Evolutionary conservation across 2,797 vertebrate genomes (phyloP), one percentile per base, ranked within the genome.

Genomic region (Myoxocephalus aenaeus): DNA sequence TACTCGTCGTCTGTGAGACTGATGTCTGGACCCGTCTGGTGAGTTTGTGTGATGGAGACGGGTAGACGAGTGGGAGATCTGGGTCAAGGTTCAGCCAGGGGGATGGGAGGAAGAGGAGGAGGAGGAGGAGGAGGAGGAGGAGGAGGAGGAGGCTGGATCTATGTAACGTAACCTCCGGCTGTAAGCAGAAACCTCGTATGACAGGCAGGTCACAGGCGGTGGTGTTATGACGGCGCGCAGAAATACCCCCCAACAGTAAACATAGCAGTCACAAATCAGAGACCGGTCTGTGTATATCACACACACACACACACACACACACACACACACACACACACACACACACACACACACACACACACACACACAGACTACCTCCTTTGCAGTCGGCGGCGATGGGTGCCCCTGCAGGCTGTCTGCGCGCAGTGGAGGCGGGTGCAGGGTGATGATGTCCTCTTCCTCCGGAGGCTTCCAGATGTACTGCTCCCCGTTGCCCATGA

Each of bases 381-480:
- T 90, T 29, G 93, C 87, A n/a, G 90, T 91, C 2, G 93, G 89
- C 64, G 89, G 93, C 0, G 77, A 84, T 8, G 93, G 89, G 77
- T 90, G 93, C 34, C 88, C 92, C 81, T 93, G 92, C 70, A 83
- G 88, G 2, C 89, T 93, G 62, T 95, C 95, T 44, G 85, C 82
- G 3, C 77, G 87, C 58, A 76, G 83, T 1, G 87, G 93, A 36
- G 90, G 93, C 58, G 92, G 88, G 73, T 94, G 93, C 81, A 94
- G 81, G 73, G 94, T 92, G 84, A 92, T 88, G 77, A 95, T 90
- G 68, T 96, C 95, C 67, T 95, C 95, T 0, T 96, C 95, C 73
- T 96, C 95, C 3, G 95, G 95, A 80, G 95, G 95, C 89, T 96
- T 96, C 95, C 95, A 96, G 82, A 96, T 96, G 85, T 96, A 96